phyloP scores from a whole-genome alignment of 2,113 vertebrate genomes.

The Microcebus murinus region DNA sequence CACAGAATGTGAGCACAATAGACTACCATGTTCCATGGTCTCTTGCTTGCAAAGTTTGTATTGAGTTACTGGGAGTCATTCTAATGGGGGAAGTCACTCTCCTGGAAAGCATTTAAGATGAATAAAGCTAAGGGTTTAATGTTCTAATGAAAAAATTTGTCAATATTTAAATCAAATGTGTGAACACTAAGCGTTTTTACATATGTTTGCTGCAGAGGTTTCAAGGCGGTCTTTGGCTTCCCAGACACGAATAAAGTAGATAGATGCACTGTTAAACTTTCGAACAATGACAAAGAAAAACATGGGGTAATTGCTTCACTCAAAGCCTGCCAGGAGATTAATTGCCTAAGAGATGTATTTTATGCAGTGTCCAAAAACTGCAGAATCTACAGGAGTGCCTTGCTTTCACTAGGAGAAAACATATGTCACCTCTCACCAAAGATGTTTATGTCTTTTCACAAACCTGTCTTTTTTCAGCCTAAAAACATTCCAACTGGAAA shows the following conservation, averaged over 20 bases:
- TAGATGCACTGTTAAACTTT: conserved; percentile 67
- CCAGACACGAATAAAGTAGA: conserved; percentile 39
- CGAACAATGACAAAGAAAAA: conserved; percentile 73
- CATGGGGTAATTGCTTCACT: conserved; percentile 60
- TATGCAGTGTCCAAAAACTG: conserved; percentile 68
- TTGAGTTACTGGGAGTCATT: conserved; percentile 52
- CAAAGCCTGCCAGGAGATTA: conserved; percentile 75
- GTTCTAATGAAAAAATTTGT: conserved; percentile 68
- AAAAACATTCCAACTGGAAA: conserved; percentile 74
- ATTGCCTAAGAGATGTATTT: conserved; percentile 76
- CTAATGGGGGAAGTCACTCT: not conserved
- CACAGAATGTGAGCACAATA: conserved; percentile 32
- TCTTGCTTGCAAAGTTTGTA: not conserved
- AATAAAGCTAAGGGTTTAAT: conserved; percentile 41
- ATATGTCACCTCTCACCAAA: conserved; percentile 79
- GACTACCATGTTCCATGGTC: conserved; percentile 6
- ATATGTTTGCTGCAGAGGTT: conserved; percentile 33
- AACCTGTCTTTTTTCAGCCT: conserved; percentile 81
- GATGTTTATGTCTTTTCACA: conserved; percentile 80
- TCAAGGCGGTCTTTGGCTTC: conserved; percentile 49
- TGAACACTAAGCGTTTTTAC: conserved; percentile 59
- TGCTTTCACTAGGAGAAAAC: conserved; percentile 78
- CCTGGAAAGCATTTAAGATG: conserved; percentile 68
- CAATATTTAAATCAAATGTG: conserved; percentile 65
- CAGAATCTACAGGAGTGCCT: conserved; percentile 62